Conservation (phyloP, 1,140 invertebrate species). For the Euura lappo region DNA sequence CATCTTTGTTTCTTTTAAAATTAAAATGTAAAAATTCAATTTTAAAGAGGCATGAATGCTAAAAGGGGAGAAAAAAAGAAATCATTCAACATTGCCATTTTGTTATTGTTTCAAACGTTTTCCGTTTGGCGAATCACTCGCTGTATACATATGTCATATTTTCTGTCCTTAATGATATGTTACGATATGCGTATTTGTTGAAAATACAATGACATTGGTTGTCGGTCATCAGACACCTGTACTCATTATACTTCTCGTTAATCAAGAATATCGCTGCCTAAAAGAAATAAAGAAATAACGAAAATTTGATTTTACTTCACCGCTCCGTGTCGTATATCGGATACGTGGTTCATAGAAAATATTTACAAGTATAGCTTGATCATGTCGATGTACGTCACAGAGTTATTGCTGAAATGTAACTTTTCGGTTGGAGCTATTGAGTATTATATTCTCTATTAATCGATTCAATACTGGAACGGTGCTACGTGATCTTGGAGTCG, state of each 20-base stretch:
- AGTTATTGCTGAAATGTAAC: background rate
- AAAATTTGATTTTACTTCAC: background rate
- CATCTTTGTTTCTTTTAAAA: background rate
- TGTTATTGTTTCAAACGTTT: background rate
- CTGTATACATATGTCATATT: background rate
- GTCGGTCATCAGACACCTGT: background rate
- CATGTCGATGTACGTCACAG: background rate
- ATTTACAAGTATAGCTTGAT: background rate
- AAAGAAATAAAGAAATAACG: too few relatives aligned
- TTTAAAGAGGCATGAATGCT: too few relatives aligned
- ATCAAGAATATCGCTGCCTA: too few relatives aligned
- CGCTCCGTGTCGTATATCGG: background rate
- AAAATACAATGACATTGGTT: slow-evolving; percentile 3
- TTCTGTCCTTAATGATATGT: background rate
- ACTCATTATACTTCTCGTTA: too few relatives aligned
- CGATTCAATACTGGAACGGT: too few relatives aligned
- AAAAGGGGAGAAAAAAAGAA: too few relatives aligned
- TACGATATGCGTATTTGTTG: background rate
- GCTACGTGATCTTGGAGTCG: too few relatives aligned
- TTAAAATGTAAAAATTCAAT: too few relatives aligned
- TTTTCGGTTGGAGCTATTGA: too few relatives aligned
- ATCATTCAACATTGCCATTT: too few relatives aligned
- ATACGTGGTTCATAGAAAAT: background rate
- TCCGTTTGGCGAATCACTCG: background rate
- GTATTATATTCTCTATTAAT: too few relatives aligned